phyloP scores from a whole-genome alignment of 1,140 invertebrate species.

The Neuroterus valhalla region DNA sequence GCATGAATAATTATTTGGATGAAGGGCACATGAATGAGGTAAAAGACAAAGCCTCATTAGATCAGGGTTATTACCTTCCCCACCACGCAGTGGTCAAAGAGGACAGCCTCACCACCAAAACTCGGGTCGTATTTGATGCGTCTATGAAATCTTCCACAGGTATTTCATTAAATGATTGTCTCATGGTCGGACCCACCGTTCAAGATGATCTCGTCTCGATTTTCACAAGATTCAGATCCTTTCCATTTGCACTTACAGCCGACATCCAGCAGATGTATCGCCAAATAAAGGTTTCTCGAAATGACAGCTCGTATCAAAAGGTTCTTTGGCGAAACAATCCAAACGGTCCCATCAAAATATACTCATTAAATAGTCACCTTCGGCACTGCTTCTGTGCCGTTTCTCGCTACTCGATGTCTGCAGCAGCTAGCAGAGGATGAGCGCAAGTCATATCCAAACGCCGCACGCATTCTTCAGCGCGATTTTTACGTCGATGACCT shows the following conservation, averaged over 20 bases:
- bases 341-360: slow-evolving; percentile 30
- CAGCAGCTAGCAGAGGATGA: slow-evolving; percentile 46
- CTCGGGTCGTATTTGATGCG: slow-evolving; percentile 35
- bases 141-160: slow-evolving; percentile 21
- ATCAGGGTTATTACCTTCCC: no score
- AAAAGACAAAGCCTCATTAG: no score
- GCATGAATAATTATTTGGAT: no score
- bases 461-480: slow-evolving; percentile 6
- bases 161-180: slow-evolving; percentile 30
- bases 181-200: slow-evolving; percentile 11
- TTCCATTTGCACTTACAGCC: slow-evolving; percentile 30
- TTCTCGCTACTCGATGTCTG: slow-evolving; percentile 44
- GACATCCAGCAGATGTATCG: slow-evolving; percentile 42
- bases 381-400: slow-evolving; percentile 52
- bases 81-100: no score
- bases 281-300: slow-evolving; percentile 26
- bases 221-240: slow-evolving; percentile 33
- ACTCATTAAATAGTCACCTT: slow-evolving; percentile 50
- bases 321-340: slow-evolving; percentile 48
- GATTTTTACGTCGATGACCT: slow-evolving; percentile 57
- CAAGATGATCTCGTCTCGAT: slow-evolving; percentile 21
- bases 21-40: background rate
- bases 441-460: slow-evolving; percentile 40
- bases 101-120: no score
- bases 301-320: slow-evolving; percentile 42